phyloP scores from a whole-genome alignment of 2,113 vertebrate species.

The Cynopterus brachyotis region DNA sequence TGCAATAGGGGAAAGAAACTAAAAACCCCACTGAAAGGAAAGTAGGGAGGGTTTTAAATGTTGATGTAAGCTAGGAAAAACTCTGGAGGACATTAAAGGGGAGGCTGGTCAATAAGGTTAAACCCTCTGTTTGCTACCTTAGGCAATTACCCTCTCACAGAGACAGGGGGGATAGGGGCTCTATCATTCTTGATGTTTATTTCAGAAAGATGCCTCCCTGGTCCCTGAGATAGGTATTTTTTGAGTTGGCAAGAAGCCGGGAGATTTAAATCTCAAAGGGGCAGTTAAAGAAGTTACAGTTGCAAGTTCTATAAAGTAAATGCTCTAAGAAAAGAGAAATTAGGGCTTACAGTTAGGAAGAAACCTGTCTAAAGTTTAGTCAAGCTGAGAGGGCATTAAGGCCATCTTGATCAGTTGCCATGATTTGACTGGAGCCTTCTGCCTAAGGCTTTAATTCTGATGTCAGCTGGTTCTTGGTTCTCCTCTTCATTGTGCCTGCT shows the following conservation, averaged over 20 bases:
- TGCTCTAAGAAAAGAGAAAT: not conserved
- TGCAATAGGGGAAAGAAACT: not conserved
- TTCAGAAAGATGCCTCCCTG: not conserved
- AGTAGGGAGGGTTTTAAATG: not conserved
- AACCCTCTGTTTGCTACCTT: not conserved
- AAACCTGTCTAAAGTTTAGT: not conserved
- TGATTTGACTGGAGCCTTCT: not conserved
- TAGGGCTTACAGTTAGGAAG: not conserved
- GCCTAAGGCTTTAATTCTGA: not conserved
- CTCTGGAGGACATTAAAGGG: not conserved
- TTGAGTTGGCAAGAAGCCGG: not conserved
- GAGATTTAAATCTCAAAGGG: not conserved
- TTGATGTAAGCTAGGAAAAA: not conserved
- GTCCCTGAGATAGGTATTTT: not conserved
- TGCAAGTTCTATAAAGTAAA: not conserved
- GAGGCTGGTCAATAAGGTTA: not conserved
- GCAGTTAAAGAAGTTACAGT: not conserved
- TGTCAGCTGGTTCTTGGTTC: not conserved
- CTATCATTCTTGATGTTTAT: not conserved
- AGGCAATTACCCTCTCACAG: not conserved
- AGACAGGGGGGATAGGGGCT: not conserved
- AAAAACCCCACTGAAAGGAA: not conserved
- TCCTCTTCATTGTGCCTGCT: not conserved
- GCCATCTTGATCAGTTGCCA: not conserved
- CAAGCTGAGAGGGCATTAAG: not conserved